Evolutionary conservation across 2,113 vertebrate species (phyloP), one percentile per base, ranked within the genome.

Genomic region (Aegotheles bennettii): DNA sequence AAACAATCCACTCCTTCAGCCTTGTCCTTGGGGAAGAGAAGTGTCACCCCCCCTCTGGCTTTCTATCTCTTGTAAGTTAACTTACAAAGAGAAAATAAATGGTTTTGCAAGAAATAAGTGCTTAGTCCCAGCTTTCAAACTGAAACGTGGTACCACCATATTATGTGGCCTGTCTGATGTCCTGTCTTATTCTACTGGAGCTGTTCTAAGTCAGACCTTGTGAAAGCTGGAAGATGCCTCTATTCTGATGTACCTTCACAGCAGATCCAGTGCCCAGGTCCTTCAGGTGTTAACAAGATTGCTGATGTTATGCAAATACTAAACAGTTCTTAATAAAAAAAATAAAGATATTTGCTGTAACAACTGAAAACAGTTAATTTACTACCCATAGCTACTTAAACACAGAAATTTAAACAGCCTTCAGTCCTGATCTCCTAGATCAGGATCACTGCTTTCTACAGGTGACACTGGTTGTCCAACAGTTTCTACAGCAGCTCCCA

Each of bases 401-500:
- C n/a, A 89, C 18, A 84, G 70, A 65, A 54, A 69, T 59, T 60
- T 47, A 60, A 95, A 76, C 67, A 75, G 61, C 78, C 63, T 82
- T 83, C 63, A 47, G 36, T 94, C 81, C 87, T 88, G 42, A 87
- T 85, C 36, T 59, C 54, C 45, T 35, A 56, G 63, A 79, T 73
- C 35, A 74, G 68, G 63, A 57, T 54, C 43, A 23, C 63, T 36
- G 45, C 73, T 67, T 74, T 73, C 86, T 90, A 25, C 51, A 89
- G 74, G 75, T 91, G 73, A 45, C 63, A 45, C 35, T 65, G 48
- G 29, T 47, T 77, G 54, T 83, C 87, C 84, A 75, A 69, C 53
- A 84, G 36, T 29, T 87, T n/a, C 79, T 68, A 71, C 38, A 85
- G 91, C 82, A 94, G 87, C 84, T 96, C 89, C 51, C 69, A 48